phyloP scores from a whole-genome alignment of 2,888 invertebrate species.

The Galerucella pusilla region DNA sequence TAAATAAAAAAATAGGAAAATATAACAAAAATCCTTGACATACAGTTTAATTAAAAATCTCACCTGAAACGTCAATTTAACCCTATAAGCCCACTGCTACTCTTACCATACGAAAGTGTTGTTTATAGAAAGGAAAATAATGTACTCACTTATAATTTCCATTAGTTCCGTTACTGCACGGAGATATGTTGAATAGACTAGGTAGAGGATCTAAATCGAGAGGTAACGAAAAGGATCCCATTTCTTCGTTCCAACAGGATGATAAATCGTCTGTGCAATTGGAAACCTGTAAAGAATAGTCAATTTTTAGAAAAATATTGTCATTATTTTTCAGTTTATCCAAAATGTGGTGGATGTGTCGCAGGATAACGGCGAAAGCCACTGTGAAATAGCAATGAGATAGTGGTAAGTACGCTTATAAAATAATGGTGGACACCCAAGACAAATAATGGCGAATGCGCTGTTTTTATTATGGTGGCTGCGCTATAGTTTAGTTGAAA shows the following conservation, averaged over 20 bases:
- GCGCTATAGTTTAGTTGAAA: too few relatives aligned
- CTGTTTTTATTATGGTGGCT: too few relatives aligned
- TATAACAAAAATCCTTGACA: too few relatives aligned
- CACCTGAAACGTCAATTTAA: too few relatives aligned
- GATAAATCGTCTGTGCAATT: constrained; percentile 61
- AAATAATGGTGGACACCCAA: too few relatives aligned
- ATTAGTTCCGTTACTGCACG: constrained; percentile 73
- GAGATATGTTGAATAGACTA: constrained; percentile 87
- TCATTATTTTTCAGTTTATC: background rate
- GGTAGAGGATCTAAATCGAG: constrained; percentile 90
- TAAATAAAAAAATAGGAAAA: too few relatives aligned
- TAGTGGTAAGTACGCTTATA: too few relatives aligned
- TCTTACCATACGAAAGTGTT: background rate
- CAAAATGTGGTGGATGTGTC: background rate
- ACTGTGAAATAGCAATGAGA: too few relatives aligned
- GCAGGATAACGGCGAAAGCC: too few relatives aligned
- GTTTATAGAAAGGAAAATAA: background rate
- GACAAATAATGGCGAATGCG: too few relatives aligned
- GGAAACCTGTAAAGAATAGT: constrained; percentile 40
- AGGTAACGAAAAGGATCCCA: constrained; percentile 86
- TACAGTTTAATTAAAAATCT: too few relatives aligned
- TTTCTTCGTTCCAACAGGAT: constrained; percentile 73
- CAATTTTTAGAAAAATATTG: background rate
- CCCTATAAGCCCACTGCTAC: too few relatives aligned
- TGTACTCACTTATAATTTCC: constrained; percentile 74